These are phyloP conservation scores for Podarcis cretensis DNA, from an alignment of 2,113 vertebrate genomes.

Conservation along the genomic window DNA sequence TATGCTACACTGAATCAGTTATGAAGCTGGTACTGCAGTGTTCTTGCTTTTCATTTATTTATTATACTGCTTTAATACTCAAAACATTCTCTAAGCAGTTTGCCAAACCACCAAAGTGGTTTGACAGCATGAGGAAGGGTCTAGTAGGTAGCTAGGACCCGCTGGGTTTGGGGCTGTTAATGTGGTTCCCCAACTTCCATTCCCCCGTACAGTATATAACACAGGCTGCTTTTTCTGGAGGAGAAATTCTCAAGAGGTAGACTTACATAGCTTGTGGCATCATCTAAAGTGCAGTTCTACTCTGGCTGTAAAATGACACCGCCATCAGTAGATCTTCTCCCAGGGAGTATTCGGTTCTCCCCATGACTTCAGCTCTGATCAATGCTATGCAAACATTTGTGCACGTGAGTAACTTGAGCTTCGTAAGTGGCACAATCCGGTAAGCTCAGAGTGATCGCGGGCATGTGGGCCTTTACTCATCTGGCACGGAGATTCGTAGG, in stretches of 20 bases:
- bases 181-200: background rate
- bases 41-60: background rate
- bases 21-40: background rate
- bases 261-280: background rate
- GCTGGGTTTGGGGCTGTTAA: background rate
- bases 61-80: no score
- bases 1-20: no score
- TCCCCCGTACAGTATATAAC: background rate
- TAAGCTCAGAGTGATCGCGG: background rate
- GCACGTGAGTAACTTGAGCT: accelerated
- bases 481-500: background rate
- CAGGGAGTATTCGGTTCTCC: background rate
- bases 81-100: no score
- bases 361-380: background rate
- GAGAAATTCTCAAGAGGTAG: constrained; percentile 22
- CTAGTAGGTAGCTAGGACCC: background rate
- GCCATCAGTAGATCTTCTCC: background rate
- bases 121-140: background rate
- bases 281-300: background rate
- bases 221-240: background rate
- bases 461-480: background rate
- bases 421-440: background rate
- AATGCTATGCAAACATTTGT: background rate
- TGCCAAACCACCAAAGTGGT: no score
- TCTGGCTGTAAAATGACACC: constrained; percentile 21